Evolutionary conservation across 2,113 vertebrate genomes (phyloP).

Genomic region (Ciconia maguari): DNA sequence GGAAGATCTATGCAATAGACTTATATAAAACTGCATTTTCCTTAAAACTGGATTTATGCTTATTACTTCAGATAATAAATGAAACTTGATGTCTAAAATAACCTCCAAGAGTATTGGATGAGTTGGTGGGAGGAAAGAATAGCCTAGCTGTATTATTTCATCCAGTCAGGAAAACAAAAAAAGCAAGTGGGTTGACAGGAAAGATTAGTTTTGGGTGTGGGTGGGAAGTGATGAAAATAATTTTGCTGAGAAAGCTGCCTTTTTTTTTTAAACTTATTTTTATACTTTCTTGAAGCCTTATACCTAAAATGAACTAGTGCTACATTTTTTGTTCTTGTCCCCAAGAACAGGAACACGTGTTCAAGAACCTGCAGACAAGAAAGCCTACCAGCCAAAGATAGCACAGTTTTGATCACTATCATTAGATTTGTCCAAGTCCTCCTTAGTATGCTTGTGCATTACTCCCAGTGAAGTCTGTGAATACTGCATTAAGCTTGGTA

Average conservation of each 20-base stretch:
- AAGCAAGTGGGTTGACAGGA: neutral
- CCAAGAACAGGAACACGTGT: neutral
- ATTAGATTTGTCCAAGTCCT: neutral
- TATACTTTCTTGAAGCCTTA: neutral
- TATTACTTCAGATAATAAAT: slow-evolving; percentile 53
- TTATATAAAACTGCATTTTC: slow-evolving; percentile 52
- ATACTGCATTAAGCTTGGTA: neutral
- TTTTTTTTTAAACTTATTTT: neutral
- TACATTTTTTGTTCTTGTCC: neutral
- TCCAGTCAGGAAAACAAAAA: neutral
- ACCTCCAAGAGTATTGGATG: neutral
- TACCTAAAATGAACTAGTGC: neutral
- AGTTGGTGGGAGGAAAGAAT: slow-evolving; percentile 3
- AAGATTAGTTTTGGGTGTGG: slow-evolving; percentile 12
- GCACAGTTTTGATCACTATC: neutral
- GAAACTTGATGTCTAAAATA: slow-evolving; percentile 30
- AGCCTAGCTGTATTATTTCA: neutral
- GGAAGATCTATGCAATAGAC: slow-evolving; percentile 68
- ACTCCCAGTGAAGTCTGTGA: neutral
- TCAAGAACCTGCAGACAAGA: neutral
- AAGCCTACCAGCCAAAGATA: neutral
- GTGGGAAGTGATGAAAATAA: slow-evolving; percentile 26
- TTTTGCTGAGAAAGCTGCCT: slow-evolving; percentile 2
- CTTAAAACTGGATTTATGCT: slow-evolving; percentile 71
- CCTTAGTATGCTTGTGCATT: neutral